phyloP scores from a whole-genome alignment of 1,140 invertebrate genomes.

The Atta cephalotes region DNA sequence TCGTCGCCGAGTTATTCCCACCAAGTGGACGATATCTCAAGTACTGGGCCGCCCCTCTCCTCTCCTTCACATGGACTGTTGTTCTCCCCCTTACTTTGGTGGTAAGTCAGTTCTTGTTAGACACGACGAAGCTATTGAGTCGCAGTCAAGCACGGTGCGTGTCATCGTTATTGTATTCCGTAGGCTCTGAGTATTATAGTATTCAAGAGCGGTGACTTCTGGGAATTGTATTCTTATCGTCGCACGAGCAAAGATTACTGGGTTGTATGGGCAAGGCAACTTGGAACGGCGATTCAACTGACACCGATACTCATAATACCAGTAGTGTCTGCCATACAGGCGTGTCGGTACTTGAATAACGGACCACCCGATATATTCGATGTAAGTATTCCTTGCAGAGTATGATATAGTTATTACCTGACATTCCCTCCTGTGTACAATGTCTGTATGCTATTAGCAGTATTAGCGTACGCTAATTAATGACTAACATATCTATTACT shows the following conservation, averaged over 20 bases:
- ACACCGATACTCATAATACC: conserved; percentile 92
- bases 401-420: not conserved
- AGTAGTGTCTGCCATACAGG: conserved; percentile 92
- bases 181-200: conserved; percentile 92
- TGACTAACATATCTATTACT: conserved; percentile 14
- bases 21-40: conserved; percentile 86
- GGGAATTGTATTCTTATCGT: conserved; percentile 91
- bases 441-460: not conserved
- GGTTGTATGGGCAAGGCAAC: conserved; percentile 91
- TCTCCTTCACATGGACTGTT: conserved; percentile 96
- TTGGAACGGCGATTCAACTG: conserved; percentile 92
- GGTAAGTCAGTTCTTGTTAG: conserved; percentile 83
- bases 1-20: conserved; percentile 90
- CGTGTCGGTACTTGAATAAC: conserved; percentile 92
- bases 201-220: conserved; percentile 91
- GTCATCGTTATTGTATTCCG: conserved; percentile 67
- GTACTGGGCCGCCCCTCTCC: conserved; percentile 89
- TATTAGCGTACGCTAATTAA: not conserved
- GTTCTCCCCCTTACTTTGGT: conserved; percentile 92
- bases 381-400: conserved; percentile 87
- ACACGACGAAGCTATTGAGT: not conserved
- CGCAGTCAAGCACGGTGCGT: not conserved
- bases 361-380: conserved; percentile 95
- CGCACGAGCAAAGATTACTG: conserved; percentile 88
- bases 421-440: not conserved